A percentile compares a stretch with the other conserved stretches of the same genome.
Evolutionary conservation across 2,888 invertebrate species (phyloP).

Genomic region (Plebejus argus): DNA sequence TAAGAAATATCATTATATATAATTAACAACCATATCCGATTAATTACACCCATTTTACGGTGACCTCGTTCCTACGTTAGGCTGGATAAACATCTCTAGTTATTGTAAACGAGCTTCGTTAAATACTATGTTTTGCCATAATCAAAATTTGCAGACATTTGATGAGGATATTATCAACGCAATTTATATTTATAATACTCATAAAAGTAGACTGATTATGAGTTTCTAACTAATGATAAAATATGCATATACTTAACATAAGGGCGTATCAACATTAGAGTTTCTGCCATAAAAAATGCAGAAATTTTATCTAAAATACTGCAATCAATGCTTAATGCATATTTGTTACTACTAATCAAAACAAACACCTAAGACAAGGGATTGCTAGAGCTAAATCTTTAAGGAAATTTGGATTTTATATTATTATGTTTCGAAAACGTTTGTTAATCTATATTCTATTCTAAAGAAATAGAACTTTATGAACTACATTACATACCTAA

Average conservation of each 20-base stretch:
- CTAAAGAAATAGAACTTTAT: background rate
- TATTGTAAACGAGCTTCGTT: constrained; percentile 49
- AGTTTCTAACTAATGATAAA: background rate
- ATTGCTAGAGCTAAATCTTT: constrained; percentile 9
- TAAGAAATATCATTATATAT: constrained; percentile 63
- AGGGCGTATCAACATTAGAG: background rate
- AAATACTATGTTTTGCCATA: background rate
- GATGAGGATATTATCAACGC: background rate
- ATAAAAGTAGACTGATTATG: background rate
- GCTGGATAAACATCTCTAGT: constrained; percentile 60
- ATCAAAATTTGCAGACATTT: constrained; percentile 9
- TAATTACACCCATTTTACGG: constrained; percentile 46
- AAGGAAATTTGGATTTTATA: background rate
- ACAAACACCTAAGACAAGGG: constrained; percentile 22
- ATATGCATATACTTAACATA: background rate
- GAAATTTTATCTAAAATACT: constrained; percentile 6
- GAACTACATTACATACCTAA: background rate
- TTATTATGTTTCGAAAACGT: background rate
- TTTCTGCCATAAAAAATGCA: background rate
- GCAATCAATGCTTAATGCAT: background rate
- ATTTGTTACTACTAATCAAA: background rate
- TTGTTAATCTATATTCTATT: constrained; percentile 1
- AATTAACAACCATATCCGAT: constrained; percentile 46
- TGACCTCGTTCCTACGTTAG: constrained; percentile 59
- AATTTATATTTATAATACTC: background rate